phyloP scores from a whole-genome alignment of 2,888 invertebrate genomes.

The Melinaea marsaeus region DNA sequence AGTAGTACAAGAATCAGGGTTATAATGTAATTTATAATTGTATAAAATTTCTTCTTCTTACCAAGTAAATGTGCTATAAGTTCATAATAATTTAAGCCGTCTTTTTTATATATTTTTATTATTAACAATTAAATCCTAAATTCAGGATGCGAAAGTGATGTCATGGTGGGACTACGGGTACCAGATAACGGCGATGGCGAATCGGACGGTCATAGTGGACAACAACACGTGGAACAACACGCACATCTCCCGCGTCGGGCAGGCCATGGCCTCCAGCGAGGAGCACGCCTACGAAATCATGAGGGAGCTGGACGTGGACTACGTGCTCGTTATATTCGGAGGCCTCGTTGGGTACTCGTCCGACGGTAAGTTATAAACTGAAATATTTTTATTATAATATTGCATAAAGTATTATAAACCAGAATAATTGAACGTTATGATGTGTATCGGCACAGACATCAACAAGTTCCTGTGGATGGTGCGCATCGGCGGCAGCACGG shows the following conservation, averaged over 20 bases:
- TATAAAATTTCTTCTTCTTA: no score
- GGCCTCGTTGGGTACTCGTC: slow-evolving; percentile 99
- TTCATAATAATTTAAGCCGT: no score
- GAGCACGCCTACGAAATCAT: slow-evolving; percentile 99
- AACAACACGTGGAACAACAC: slow-evolving; percentile 99
- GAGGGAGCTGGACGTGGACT: slow-evolving; percentile 97
- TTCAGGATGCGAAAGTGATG: slow-evolving; percentile 96
- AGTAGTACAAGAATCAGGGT: no score
- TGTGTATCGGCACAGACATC: slow-evolving; percentile 81
- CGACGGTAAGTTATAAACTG: slow-evolving; percentile 83
- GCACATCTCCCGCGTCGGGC: slow-evolving; percentile 97
- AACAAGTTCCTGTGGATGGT: slow-evolving; percentile 99
- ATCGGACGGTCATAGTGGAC: slow-evolving; percentile 97
- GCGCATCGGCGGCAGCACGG: slow-evolving; percentile 96
- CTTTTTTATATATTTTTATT: slow-evolving; percentile 69
- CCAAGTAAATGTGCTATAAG: no score
- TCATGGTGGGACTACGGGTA: slow-evolving; percentile 99
- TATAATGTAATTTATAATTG: no score
- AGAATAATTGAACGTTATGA: no score
- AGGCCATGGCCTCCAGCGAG: slow-evolving; percentile 98
- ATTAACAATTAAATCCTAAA: no score
- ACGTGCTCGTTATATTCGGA: slow-evolving; percentile 98
- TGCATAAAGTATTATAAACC: not conserved
- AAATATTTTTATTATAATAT: not conserved
- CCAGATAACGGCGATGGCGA: slow-evolving; percentile 99